phyloP scores from a whole-genome alignment of 2,113 vertebrate species.

The Piaya cayana region DNA sequence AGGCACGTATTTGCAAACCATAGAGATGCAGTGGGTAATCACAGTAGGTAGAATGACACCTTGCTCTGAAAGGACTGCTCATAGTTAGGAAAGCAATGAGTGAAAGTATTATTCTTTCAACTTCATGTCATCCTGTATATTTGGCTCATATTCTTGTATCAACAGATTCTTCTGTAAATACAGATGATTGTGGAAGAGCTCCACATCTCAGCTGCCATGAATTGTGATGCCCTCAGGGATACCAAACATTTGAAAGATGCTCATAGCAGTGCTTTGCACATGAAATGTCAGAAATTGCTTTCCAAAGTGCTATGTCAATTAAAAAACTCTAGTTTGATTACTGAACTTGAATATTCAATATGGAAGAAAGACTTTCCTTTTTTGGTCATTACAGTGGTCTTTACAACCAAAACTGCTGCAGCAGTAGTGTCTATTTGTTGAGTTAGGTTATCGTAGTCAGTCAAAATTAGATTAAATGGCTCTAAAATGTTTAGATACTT shows the following conservation, averaged over 20 bases:
- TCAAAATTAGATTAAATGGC: constrained; percentile 1
- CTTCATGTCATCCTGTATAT: background rate
- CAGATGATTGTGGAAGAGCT: background rate
- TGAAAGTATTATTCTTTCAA: background rate
- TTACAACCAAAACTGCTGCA: background rate
- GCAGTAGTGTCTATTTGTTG: background rate
- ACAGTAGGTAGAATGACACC: background rate
- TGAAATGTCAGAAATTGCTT: background rate
- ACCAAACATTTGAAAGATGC: background rate
- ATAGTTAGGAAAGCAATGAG: background rate
- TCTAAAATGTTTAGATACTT: background rate
- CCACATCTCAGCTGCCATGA: background rate
- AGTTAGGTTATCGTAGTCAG: background rate
- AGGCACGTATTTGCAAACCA: background rate
- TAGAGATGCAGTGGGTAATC: background rate
- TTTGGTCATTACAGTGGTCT: background rate
- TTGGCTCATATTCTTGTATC: background rate
- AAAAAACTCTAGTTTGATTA: background rate
- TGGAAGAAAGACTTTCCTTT: background rate
- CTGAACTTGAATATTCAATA: background rate
- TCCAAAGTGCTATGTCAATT: background rate
- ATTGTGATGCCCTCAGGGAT: background rate
- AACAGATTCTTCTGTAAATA: background rate
- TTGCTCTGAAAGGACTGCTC: background rate
- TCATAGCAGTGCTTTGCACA: background rate